A percentile compares a stretch with the other conserved stretches of the same genome.
Evolutionary conservation across 2,113 vertebrate genomes (phyloP).

Genomic region (Pongo pygmaeus): DNA sequence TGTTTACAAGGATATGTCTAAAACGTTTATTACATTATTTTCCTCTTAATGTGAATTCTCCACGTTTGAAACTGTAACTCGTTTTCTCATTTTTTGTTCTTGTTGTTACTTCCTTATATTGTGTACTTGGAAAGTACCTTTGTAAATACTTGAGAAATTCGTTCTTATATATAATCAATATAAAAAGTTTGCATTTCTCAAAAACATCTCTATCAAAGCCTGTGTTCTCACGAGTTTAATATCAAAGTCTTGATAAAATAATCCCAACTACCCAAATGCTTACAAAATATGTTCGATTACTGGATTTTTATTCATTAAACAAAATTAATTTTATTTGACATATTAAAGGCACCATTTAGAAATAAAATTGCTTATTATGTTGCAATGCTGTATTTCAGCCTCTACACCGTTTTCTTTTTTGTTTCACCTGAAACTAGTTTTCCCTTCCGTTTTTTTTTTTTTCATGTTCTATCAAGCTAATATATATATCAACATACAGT

Average conservation of each 20-base stretch:
- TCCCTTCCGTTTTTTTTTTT: not conserved
- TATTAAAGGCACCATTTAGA: slow-evolving; percentile 3
- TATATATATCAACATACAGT: not conserved
- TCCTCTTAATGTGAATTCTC: slow-evolving; percentile 24
- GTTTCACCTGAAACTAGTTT: slow-evolving; percentile 43
- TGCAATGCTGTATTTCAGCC: not conserved
- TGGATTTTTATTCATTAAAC: slow-evolving; percentile 30
- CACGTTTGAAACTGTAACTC: not conserved
- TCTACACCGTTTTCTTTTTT: not conserved
- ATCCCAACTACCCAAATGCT: not conserved
- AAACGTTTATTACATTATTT: slow-evolving; percentile 39
- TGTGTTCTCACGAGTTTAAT: slow-evolving; percentile 15
- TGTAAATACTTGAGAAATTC: slow-evolving; percentile 30
- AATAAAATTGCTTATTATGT: slow-evolving; percentile 1
- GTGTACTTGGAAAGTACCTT: slow-evolving; percentile 14
- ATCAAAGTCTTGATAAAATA: slow-evolving; percentile 1
- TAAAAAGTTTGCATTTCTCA: slow-evolving; percentile 28
- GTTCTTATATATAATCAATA: not conserved
- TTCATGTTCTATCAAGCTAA: not conserved
- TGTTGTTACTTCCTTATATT: not conserved
- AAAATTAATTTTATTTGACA: slow-evolving; percentile 44
- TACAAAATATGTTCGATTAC: slow-evolving; percentile 31
- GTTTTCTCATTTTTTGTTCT: slow-evolving; percentile 43
- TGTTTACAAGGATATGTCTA: not conserved
- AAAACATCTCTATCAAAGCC: slow-evolving; percentile 27